A percentile compares a stretch with the other conserved stretches of the same genome.
These are phyloP conservation scores for Mesochorus sp. DNA, from an alignment of 2,888 invertebrate genomes.

Conservation along the genomic window DNA sequence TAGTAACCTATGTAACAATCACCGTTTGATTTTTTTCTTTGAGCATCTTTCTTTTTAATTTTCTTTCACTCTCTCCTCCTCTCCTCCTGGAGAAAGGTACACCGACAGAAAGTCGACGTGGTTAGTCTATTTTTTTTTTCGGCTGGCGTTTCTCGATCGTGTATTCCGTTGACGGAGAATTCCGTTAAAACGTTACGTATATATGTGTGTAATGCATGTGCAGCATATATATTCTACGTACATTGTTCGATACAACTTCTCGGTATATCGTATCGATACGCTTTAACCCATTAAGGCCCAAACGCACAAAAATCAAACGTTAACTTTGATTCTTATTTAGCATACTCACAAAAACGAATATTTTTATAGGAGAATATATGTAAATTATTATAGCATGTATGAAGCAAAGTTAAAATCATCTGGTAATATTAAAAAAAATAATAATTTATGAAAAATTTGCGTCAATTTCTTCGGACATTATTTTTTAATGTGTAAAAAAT, in stretches of 20 bases:
- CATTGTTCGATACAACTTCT: constrained; percentile 32
- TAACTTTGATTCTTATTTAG: too few species aligned
- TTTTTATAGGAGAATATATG: too few species aligned
- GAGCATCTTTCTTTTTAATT: background rate
- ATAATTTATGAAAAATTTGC: too few species aligned
- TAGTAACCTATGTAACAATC: constrained; percentile 20
- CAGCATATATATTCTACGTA: constrained; percentile 30
- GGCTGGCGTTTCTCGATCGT: constrained; percentile 15
- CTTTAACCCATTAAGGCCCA: too few species aligned
- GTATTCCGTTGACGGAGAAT: background rate
- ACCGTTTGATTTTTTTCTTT: constrained; percentile 33
- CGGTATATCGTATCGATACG: constrained; percentile 48
- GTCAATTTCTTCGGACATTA: too few species aligned
- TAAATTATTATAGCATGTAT: too few species aligned
- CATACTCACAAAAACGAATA: too few species aligned
- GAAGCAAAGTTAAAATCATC: too few species aligned
- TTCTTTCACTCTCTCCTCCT: background rate
- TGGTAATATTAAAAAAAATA: too few species aligned
- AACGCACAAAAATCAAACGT: too few species aligned
- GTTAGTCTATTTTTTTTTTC: background rate
- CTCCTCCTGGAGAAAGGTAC: constrained; percentile 11
- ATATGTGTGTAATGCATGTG: background rate
- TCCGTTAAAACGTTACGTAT: background rate
- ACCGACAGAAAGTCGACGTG: background rate
- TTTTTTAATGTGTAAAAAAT: too few species aligned